phyloP scores from a whole-genome alignment of 2,888 invertebrate species.

The Lathronympha strigana region DNA sequence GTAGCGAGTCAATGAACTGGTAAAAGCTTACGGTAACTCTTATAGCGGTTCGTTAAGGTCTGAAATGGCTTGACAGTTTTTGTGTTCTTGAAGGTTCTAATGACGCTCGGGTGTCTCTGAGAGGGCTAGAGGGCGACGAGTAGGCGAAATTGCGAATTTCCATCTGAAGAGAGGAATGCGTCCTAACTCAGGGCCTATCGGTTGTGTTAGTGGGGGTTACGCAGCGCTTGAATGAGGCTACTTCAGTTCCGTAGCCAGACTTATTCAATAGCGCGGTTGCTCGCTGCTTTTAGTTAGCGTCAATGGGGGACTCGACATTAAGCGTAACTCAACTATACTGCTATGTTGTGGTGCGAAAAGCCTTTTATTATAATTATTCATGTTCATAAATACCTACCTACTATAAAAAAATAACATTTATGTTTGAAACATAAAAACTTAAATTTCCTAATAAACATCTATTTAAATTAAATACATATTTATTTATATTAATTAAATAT shows the following conservation, averaged over 20 bases:
- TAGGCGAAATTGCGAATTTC: slow-evolving; percentile 38
- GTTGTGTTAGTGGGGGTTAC: slow-evolving; percentile 16
- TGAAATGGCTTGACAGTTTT: neutral
- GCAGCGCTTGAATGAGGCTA: slow-evolving; percentile 14
- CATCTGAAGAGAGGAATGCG: slow-evolving; percentile 24
- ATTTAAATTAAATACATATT: too few relatives aligned
- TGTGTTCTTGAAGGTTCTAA: slow-evolving; percentile 33
- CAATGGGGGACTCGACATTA: neutral
- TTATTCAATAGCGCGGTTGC: neutral
- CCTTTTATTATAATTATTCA: too few relatives aligned
- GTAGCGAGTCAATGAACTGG: slow-evolving; percentile 19
- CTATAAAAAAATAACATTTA: too few relatives aligned
- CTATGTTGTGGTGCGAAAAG: neutral
- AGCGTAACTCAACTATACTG: neutral
- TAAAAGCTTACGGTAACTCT: neutral
- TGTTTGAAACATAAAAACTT: too few relatives aligned
- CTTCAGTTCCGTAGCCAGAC: slow-evolving; percentile 5
- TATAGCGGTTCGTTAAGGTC: slow-evolving; percentile 5
- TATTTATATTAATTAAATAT: too few relatives aligned
- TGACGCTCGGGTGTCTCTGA: slow-evolving; percentile 39
- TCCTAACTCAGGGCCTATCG: slow-evolving; percentile 32
- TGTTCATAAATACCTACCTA: too few relatives aligned
- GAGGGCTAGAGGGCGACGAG: slow-evolving; percentile 35
- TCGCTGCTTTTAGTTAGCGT: neutral
- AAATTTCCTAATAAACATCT: too few relatives aligned